Evolutionary conservation across 2,797 vertebrate species (phyloP).

Genomic region (Acipenser ruthenus): DNA sequence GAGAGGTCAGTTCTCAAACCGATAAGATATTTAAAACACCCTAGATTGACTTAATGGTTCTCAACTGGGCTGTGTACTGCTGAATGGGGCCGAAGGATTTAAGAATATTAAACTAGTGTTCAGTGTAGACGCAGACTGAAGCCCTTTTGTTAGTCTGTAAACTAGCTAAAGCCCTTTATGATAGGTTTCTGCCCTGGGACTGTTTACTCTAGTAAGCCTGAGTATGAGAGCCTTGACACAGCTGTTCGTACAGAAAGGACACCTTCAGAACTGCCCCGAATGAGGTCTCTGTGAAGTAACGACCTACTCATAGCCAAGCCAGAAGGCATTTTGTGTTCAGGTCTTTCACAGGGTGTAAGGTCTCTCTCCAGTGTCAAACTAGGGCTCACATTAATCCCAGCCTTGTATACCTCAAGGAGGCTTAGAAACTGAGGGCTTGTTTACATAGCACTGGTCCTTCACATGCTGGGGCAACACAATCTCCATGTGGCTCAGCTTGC

Average conservation of each 20-base stretch:
- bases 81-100: constrained; percentile 47
- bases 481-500: too few species aligned
- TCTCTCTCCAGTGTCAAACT: constrained; percentile 23
- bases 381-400: constrained; percentile 23
- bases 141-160: constrained; percentile 44
- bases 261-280: constrained; percentile 23
- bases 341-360: constrained; percentile 9
- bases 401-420: constrained; percentile 11
- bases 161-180: constrained; percentile 48
- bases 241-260: constrained; percentile 43
- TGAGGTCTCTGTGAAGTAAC: constrained; percentile 8
- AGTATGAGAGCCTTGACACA: constrained; percentile 38
- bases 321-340: constrained; percentile 18
- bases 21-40: constrained; percentile 29
- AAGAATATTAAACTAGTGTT: constrained; percentile 41
- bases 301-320: constrained; percentile 7
- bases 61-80: constrained; percentile 40
- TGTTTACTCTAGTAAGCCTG: constrained; percentile 46
- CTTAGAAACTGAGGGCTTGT: not conserved
- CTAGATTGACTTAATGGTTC: constrained; percentile 41
- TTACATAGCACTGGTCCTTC: too few species aligned
- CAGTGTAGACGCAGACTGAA: constrained; percentile 37
- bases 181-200: constrained; percentile 33
- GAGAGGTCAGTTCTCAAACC: not conserved
- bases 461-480: too few species aligned